These are phyloP conservation scores for Drosophila aldrichi DNA, from an alignment of 2,888 invertebrate species.

Conservation along the genomic window DNA sequence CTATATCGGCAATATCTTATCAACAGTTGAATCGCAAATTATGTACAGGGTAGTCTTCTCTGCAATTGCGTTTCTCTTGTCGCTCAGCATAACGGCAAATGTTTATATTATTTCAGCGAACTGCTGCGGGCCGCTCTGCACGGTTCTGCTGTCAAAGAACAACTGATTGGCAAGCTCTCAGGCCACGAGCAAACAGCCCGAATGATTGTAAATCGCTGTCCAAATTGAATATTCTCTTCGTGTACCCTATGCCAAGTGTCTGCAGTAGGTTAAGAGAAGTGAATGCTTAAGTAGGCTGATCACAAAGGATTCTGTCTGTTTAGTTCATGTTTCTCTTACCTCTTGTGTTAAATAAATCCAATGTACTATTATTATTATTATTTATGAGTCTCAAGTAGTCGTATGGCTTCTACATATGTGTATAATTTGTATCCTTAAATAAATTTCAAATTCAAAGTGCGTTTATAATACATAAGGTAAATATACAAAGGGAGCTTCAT, in stretches of 20 bases:
- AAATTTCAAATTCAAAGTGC: no score
- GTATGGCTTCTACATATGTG: no score
- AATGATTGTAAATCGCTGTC: neutral
- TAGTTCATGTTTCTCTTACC: no score
- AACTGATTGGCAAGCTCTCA: neutral
- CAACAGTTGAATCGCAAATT: neutral
- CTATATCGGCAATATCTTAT: slow-evolving; percentile 9
- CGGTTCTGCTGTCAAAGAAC: neutral
- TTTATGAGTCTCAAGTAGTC: no score
- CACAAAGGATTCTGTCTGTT: no score
- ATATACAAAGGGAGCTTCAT: no score
- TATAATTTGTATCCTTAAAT: no score
- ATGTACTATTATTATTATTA: no score
- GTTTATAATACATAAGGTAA: no score
- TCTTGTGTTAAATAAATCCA: no score
- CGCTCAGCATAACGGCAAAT: neutral
- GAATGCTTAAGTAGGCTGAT: neutral
- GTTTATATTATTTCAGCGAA: slow-evolving; percentile 4
- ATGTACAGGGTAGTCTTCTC: neutral
- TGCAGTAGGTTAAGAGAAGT: neutral
- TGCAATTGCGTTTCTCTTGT: neutral
- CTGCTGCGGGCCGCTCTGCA: neutral
- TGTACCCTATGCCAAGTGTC: neutral
- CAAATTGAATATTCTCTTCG: neutral
- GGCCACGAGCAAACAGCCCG: neutral